A percentile compares a stretch with the other conserved stretches of the same genome.
These are phyloP conservation scores for Dromaius novaehollandiae DNA, from an alignment of 2,113 vertebrate species.

Conservation along the genomic window DNA sequence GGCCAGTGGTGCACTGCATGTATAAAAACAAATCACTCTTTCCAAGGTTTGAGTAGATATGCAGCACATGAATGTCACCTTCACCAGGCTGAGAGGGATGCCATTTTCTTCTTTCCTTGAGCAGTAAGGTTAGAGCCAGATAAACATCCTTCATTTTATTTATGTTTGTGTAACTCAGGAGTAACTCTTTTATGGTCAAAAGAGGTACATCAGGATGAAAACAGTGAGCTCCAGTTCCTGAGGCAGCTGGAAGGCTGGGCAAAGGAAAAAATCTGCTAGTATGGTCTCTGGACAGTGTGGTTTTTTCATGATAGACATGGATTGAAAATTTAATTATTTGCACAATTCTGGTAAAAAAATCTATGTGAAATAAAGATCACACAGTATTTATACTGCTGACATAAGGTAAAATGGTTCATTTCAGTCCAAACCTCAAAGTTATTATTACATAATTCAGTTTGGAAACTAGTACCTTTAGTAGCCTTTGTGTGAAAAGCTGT, in stretches of 20 bases:
- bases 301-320: neutral
- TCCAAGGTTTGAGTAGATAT: neutral
- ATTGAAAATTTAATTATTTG: neutral
- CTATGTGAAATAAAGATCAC: neutral
- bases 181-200: neutral
- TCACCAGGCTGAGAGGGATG: neutral
- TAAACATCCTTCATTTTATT: neutral
- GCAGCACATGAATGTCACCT: neutral
- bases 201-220: neutral
- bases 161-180: neutral
- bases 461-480: neutral
- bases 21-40: neutral
- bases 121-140: neutral
- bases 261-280: neutral
- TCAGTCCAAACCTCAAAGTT: neutral
- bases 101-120: neutral
- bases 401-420: neutral
- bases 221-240: neutral
- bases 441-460: neutral
- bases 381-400: neutral
- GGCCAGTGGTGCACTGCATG: rapidly evolving
- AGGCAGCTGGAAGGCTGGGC: neutral
- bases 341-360: neutral
- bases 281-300: neutral
- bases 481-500: neutral